Base-by-base conservation (phyloP, 1,140 invertebrate genomes). In the Episyrphus balteatus region DNA sequence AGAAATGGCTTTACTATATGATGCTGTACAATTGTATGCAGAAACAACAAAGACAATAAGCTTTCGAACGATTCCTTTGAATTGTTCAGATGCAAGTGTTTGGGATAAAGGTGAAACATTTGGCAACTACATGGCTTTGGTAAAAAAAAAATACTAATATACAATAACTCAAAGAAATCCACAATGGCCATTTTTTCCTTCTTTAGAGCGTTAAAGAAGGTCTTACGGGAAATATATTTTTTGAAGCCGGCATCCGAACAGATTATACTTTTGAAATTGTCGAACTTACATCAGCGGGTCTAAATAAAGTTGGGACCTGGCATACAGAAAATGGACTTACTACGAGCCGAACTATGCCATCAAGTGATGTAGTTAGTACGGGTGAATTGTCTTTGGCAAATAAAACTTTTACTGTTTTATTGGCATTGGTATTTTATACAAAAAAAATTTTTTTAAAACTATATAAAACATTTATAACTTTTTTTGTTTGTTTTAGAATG, bases 341-440 rank as follows among this genome's bases (percentile, higher is more conserved):
- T 34, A 61, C 65, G 10, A 41, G 61, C 17, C 53, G 62, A 6
- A 54, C 57, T 2, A 55, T 60, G 12, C 44, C 50, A 49, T 31
- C 46, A 5, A 30, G 42, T 0, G 43, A 50, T 39, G 38, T 50
- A 3, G 49, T 44, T 17, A 54, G 56, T 15, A 67, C 72, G 19
- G 53, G 71, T 49, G 74, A 77, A 54, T 65, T 74, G 6, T 77
- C 73, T 42, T 66, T 92, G 49, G 66, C 80, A 55, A 92, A 95
- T 66, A 84, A 79, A 71, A 84, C 89, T 21, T 86, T 96, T 47
- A 78, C 78, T 51, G 82, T 96, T 9, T 72, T 92, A 0, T 93
- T 88, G 26, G 79, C 88, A 15, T 70, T 92, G 68, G 87, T 90
- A 75, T 68, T 5, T 12, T 7, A n/a, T 33, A 18, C 14, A 30